Base-by-base conservation (phyloP, 2,888 invertebrate species). In the Drosophila aldrichi region DNA sequence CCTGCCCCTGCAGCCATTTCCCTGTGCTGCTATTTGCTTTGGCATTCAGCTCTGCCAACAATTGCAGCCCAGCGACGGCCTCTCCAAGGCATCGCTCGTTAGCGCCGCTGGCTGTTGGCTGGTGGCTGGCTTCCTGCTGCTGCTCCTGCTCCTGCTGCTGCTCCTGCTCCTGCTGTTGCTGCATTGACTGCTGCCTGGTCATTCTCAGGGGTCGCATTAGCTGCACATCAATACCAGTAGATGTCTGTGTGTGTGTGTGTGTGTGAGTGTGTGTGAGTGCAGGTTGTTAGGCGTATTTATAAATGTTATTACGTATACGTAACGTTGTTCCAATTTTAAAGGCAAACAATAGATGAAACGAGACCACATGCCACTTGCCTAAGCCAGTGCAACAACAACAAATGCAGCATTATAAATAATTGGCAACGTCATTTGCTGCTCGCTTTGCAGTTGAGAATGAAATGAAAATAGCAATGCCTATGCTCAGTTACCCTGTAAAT, bases 21-120 rank as follows among this genome's bases (percentile, higher is more conserved):
- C 72, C 82, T 75, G 55, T 65, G 79, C 83, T 89, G 88, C 75
- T 88, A 81, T 89, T 90, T 87, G 90, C 86, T 89, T 90, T 89
- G 90, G 86, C 89, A 85, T 86, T 90, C 86, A 81, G 82, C 86
- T 80, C 74, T 85, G 90, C 82, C 90, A 88, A 90, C 87, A 87
- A 87, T 87, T 87, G 87, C 86, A 88, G 87, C 61, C 70, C 60
- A 79, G 84, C 82, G 67, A 49, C 69, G 63, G 60, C 59, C 85
- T 84, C 84, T 80, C 83, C 87, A 82, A 90, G 86, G 91, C 86
- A 80, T 74, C 74, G 90, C 87, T 87, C 87, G 87, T 87, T 87
- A 87, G 87, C 90, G 88, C 91, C 70, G 58, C 57, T 54, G 65
- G 75, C 67, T 58, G 43, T 54, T 52, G 22, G 32, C 32, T 32